Conservation (phyloP, 2,113 vertebrate genomes). For the Madoqua kirkii region DNA sequence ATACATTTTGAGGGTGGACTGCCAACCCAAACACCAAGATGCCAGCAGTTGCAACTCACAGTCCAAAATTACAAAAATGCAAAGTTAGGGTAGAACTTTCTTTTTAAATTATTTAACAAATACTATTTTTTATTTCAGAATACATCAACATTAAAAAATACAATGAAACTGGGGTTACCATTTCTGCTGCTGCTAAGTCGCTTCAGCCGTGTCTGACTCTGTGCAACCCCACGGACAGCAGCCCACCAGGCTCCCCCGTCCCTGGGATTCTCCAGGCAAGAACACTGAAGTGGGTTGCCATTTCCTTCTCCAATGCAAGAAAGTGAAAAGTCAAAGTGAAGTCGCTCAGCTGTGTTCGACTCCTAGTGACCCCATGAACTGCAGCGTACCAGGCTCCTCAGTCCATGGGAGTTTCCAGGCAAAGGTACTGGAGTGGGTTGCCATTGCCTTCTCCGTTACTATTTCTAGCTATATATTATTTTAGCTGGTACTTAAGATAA, state of each 20-base stretch:
- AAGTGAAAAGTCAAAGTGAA: too few relatives aligned
- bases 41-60: background rate
- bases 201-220: too few relatives aligned
- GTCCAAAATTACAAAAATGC: background rate
- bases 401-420: too few relatives aligned
- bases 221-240: too few relatives aligned
- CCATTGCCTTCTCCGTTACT: background rate
- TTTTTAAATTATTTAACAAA: constrained; percentile 5
- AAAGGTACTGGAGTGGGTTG: too few relatives aligned
- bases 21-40: background rate
- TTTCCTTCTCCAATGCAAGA: too few relatives aligned
- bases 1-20: background rate
- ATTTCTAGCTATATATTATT: background rate
- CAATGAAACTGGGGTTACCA: background rate
- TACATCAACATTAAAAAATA: background rate
- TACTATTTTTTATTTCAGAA: constrained; percentile 33
- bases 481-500: background rate
- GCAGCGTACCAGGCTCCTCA: too few relatives aligned
- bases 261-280: too few relatives aligned
- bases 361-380: too few relatives aligned
- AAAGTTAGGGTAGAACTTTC: background rate
- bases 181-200: background rate
- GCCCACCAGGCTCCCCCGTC: too few relatives aligned
- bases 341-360: too few relatives aligned
- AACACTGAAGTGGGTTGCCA: too few relatives aligned